These are phyloP conservation scores for Arrhamphus sclerolepis DNA, from an alignment of 2,797 vertebrate species.

Conservation along the genomic window DNA sequence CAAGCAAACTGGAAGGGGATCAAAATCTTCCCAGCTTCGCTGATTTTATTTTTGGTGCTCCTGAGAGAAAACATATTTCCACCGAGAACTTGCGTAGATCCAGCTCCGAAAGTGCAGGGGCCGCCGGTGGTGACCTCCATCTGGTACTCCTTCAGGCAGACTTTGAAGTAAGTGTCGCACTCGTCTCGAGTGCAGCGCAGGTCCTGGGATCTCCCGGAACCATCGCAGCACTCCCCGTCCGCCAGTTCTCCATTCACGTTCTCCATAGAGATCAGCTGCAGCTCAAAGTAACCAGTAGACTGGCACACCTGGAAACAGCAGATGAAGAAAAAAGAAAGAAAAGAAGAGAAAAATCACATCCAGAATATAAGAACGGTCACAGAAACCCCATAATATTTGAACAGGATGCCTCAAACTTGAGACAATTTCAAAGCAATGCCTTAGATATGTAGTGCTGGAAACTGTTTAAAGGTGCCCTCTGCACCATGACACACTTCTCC, in stretches of 20 bases:
- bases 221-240: constrained; percentile 95
- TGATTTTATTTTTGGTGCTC: constrained; percentile 75
- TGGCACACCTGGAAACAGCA: constrained; percentile 89
- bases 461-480: too few relatives aligned
- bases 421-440: too few relatives aligned
- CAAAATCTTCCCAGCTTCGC: constrained; percentile 85
- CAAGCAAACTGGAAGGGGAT: constrained; percentile 96
- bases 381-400: too few relatives aligned
- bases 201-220: constrained; percentile 83
- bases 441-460: too few relatives aligned
- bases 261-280: constrained; percentile 94
- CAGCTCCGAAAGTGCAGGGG: constrained; percentile 88
- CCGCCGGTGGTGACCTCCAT: constrained; percentile 84
- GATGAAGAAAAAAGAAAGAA: not conserved
- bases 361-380: too few relatives aligned
- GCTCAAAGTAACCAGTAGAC: constrained; percentile 96
- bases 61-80: constrained; percentile 95
- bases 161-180: constrained; percentile 95
- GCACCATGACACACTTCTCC: too few relatives aligned
- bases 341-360: too few relatives aligned
- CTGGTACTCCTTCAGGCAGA: constrained; percentile 97
- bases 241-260: constrained; percentile 94
- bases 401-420: too few relatives aligned
- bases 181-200: constrained; percentile 89
- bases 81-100: constrained; percentile 92